Percentiles rank a stretch among this genome's conserved stretches.
Evolutionary conservation across 2,113 vertebrate species (phyloP).

Genomic region (Sylvilagus bachmani): DNA sequence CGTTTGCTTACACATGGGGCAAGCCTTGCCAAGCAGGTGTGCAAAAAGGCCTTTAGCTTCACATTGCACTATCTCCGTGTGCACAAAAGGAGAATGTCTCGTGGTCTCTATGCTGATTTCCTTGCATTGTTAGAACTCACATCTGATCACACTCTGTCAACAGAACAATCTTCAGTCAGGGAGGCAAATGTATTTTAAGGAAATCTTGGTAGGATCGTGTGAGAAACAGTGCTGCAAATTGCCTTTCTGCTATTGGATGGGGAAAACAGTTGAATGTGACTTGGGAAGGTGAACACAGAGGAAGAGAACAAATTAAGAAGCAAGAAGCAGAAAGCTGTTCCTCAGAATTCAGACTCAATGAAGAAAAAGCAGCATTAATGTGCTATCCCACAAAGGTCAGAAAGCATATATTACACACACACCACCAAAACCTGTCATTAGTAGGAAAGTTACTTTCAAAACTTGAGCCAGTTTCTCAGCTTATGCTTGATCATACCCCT

Average conservation of each 20-base stretch:
- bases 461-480: not conserved
- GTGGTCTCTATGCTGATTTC: constrained; percentile 35
- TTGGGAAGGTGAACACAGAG: not conserved
- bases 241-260: not conserved
- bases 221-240: not conserved
- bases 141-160: constrained; percentile 31
- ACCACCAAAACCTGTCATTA: constrained; percentile 4
- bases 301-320: constrained; percentile 43
- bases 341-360: constrained; percentile 32
- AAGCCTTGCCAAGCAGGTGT: not conserved
- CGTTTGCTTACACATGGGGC: constrained; percentile 20
- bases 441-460: constrained; percentile 48
- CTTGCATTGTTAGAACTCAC: constrained; percentile 25
- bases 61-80: not conserved
- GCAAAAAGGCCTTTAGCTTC: constrained; percentile 25
- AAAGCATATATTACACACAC: not conserved
- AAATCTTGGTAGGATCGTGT: not conserved
- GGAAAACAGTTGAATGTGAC: not conserved
- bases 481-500: not conserved
- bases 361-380: constrained; percentile 17
- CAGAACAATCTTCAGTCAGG: constrained; percentile 25
- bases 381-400: not conserved
- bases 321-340: constrained; percentile 55
- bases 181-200: constrained; percentile 41
- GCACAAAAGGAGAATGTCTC: constrained; percentile 41